Evolutionary conservation across 2,113 vertebrate species (phyloP).

Genomic region (Xyrauchen texanus): DNA sequence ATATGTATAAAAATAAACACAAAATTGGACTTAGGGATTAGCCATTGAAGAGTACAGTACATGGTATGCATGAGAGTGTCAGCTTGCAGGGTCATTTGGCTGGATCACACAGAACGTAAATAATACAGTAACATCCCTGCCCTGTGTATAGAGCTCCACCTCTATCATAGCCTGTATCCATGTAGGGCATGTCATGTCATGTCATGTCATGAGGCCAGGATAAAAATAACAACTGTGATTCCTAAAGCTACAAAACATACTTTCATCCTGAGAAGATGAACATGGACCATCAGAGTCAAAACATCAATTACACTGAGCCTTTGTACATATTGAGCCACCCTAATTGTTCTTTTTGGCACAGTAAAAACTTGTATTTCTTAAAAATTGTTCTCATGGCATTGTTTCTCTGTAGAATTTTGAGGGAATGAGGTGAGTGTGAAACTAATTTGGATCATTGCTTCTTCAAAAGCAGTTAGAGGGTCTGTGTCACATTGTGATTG

Average conservation of each 20-base stretch:
- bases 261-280: no score
- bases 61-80: slow-evolving; percentile 7
- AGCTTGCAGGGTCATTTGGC: neutral
- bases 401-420: neutral
- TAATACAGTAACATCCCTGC: neutral
- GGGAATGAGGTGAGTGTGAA: neutral
- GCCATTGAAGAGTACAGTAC: neutral
- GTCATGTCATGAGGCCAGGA: slow-evolving; percentile 30
- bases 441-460: neutral
- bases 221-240: slow-evolving; percentile 7
- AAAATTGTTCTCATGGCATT: neutral
- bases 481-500: neutral
- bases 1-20: slow-evolving; percentile 64
- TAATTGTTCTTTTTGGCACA: no score
- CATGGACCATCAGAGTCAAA: no score
- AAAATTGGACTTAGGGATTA: slow-evolving; percentile 42
- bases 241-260: neutral
- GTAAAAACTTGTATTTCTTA: no score
- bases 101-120: slow-evolving; percentile 13
- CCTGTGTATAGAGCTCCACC: neutral
- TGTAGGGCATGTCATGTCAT: neutral
- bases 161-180: neutral
- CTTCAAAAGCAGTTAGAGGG: slow-evolving; percentile 7
- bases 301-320: no score
- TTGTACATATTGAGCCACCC: no score